Conservation (phyloP, 2,888 invertebrate species). For the Hydropsyche betteni region DNA sequence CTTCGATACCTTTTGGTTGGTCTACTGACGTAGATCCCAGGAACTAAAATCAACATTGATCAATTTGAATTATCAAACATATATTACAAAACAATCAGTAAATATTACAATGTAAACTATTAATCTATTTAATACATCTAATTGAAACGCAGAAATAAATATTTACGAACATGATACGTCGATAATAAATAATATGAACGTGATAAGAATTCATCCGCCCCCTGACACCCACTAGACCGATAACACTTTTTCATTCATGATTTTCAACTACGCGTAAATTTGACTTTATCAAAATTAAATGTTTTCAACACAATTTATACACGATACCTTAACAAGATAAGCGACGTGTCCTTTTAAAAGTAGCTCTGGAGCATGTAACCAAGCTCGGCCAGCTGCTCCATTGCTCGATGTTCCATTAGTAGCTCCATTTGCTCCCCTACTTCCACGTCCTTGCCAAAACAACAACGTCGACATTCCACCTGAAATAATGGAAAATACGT, state of each 20-base stretch:
- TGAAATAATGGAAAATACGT: slow-evolving; percentile 9
- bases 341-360: slow-evolving; percentile 95
- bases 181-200: not conserved
- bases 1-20: slow-evolving; percentile 96
- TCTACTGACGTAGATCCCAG: slow-evolving; percentile 95
- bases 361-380: slow-evolving; percentile 95
- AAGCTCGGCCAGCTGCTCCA: slow-evolving; percentile 68
- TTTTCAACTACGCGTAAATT: not conserved
- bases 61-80: slow-evolving; percentile 13
- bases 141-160: not conserved
- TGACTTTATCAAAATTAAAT: not conserved
- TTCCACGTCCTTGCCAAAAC: slow-evolving; percentile 70
- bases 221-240: slow-evolving; percentile 29
- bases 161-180: slow-evolving; percentile 22
- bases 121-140: not conserved
- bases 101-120: slow-evolving; percentile 8
- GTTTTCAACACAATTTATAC: slow-evolving; percentile 51
- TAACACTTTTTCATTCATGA: slow-evolving; percentile 33
- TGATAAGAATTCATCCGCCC: slow-evolving; percentile 17
- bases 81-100: not conserved
- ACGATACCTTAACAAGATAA: slow-evolving; percentile 90
- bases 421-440: slow-evolving; percentile 60
- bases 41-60: slow-evolving; percentile 70
- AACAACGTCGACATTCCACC: slow-evolving; percentile 70
- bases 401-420: slow-evolving; percentile 57